Percentiles rank a stretch among this genome's conserved stretches.
Conservation (phyloP, 2,888 invertebrate genomes). For the Dusona sp. region DNA sequence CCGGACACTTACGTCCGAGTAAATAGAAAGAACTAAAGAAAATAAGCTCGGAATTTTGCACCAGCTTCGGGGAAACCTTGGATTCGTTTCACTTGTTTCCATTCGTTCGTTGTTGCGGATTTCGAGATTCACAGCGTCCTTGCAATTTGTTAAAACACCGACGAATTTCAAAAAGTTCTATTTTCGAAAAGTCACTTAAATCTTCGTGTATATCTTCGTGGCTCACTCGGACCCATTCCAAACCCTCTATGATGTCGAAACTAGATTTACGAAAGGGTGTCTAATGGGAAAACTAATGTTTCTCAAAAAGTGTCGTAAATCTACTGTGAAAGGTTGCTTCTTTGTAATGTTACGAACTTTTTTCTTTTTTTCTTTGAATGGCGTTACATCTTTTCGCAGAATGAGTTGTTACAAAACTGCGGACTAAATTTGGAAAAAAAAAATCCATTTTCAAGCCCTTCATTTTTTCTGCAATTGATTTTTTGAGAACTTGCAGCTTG, state of each 20-base stretch:
- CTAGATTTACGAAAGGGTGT: no score
- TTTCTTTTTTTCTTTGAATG: not conserved
- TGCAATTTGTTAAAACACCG: not conserved
- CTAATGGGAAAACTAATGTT: not conserved
- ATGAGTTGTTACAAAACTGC: no score
- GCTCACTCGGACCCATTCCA: not conserved
- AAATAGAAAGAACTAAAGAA: not conserved
- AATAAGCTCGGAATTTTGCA: not conserved
- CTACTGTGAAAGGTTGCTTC: not conserved
- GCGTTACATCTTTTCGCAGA: no score
- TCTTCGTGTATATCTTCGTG: not conserved
- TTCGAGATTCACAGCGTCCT: not conserved
- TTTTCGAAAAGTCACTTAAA: not conserved
- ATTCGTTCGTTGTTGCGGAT: not conserved
- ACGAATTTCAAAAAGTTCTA: not conserved
- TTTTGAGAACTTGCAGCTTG: no score
- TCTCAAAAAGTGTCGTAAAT: not conserved
- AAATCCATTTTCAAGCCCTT: no score
- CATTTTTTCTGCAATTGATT: no score
- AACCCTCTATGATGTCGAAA: no score
- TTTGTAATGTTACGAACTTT: not conserved
- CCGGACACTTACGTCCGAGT: not conserved
- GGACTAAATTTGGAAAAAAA: no score
- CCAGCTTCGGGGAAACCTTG: not conserved
- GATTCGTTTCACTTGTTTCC: not conserved